These are phyloP conservation scores for Acanthaster planci DNA, from an alignment of 35 echinoderm and acorn worm genomes.

Conservation along the genomic window DNA sequence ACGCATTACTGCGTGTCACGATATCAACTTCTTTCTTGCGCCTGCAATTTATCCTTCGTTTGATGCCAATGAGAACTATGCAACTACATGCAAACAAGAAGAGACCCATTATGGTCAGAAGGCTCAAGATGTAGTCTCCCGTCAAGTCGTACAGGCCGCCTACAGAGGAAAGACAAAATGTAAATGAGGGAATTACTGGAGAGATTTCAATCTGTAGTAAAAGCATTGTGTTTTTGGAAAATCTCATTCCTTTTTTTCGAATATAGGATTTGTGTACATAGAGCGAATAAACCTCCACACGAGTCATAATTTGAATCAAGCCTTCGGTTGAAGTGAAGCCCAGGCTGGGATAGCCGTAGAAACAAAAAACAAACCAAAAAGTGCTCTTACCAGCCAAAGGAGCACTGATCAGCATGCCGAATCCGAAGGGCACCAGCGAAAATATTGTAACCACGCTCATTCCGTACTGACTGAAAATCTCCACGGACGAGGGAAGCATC, in stretches of 20 bases:
- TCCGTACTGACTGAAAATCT: neutral
- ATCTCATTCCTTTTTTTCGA: too few relatives aligned
- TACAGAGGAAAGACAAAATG: neutral
- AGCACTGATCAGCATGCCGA: neutral
- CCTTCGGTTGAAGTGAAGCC: too few relatives aligned
- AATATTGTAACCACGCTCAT: neutral
- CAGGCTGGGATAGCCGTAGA: too few relatives aligned
- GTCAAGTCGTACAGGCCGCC: neutral
- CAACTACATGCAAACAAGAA: neutral
- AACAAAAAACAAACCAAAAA: too few relatives aligned
- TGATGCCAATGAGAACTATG: neutral
- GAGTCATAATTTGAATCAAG: too few relatives aligned
- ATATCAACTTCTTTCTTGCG: neutral
- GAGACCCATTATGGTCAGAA: neutral
- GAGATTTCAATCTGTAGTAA: too few relatives aligned
- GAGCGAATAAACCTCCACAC: too few relatives aligned
- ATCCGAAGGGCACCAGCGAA: neutral
- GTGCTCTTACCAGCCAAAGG: neutral
- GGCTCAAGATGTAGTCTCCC: constrained; percentile 6
- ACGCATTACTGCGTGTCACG: too few relatives aligned
- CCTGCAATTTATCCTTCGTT: neutral
- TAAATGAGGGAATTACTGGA: too few relatives aligned
- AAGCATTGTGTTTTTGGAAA: too few relatives aligned
- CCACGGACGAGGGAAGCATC: neutral
- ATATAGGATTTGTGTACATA: too few relatives aligned